These are phyloP conservation scores for Lepidocyrtoides sp. DNA, from an alignment of 2,888 invertebrate species.

Conservation along the genomic window DNA sequence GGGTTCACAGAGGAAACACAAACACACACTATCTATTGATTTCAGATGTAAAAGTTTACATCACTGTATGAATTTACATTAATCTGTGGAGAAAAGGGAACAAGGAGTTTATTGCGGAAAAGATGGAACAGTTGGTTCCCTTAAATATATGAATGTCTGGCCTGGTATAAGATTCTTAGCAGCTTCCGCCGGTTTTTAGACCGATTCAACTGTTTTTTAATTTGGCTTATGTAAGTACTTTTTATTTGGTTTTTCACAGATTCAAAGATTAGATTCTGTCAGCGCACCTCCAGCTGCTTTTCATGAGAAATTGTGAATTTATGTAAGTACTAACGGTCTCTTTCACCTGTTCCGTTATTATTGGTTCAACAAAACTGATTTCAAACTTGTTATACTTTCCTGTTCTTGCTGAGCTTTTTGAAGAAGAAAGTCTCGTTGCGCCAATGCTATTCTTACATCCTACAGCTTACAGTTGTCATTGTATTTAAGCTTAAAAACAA, in stretches of 20 bases:
- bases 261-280: constrained; percentile 44
- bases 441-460: background rate
- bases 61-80: constrained; percentile 29
- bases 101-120: background rate
- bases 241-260: constrained; percentile 45
- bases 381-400: background rate
- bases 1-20: background rate
- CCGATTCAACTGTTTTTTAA: constrained; percentile 50
- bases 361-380: background rate
- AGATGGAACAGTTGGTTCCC: background rate
- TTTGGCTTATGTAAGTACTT: background rate
- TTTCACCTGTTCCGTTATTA: constrained; percentile 64
- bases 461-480: background rate
- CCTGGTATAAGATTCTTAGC: background rate
- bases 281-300: constrained; percentile 47
- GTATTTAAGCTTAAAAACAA: background rate
- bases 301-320: constrained; percentile 55
- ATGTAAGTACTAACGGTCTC: constrained; percentile 13
- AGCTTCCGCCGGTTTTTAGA: background rate
- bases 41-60: constrained; percentile 11
- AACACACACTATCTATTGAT: background rate
- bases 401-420: background rate
- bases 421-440: background rate
- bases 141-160: background rate
- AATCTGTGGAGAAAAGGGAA: background rate